These are phyloP conservation scores for Oreochromis aureus DNA, from an alignment of 2,113 vertebrate genomes.

Conservation along the genomic window DNA sequence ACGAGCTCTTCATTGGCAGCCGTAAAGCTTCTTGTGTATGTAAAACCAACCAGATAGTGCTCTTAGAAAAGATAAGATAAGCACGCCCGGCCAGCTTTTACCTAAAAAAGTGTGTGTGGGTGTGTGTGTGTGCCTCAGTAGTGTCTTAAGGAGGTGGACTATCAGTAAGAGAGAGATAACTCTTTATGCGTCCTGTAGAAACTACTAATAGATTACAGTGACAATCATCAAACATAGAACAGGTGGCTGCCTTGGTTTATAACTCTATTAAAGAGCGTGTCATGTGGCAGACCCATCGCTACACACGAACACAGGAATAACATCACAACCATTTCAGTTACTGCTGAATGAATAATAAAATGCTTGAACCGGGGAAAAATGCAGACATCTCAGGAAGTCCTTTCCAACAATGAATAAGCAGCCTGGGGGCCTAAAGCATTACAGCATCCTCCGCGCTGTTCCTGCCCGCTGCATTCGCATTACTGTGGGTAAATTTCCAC, in stretches of 20 bases:
- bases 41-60: not conserved
- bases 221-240: not conserved
- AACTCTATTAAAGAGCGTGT: not conserved
- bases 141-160: not conserved
- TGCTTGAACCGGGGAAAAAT: not conserved
- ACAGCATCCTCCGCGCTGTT: not conserved
- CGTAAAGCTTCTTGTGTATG: not conserved
- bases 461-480: not conserved
- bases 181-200: not conserved
- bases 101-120: not conserved
- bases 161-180: not conserved
- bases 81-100: not conserved
- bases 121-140: not conserved
- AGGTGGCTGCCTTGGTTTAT: not conserved
- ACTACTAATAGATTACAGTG: not conserved
- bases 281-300: not conserved
- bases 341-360: not conserved
- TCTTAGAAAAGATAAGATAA: not conserved
- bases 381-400: not conserved
- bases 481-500: not conserved
- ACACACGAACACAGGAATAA: not conserved
- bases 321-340: not conserved
- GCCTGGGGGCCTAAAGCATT: not conserved
- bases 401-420: not conserved
- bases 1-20: not conserved